Percentiles rank a stretch among this genome's conserved stretches.
Conservation (phyloP, 2,888 invertebrate species). For the Chesias legatella region DNA sequence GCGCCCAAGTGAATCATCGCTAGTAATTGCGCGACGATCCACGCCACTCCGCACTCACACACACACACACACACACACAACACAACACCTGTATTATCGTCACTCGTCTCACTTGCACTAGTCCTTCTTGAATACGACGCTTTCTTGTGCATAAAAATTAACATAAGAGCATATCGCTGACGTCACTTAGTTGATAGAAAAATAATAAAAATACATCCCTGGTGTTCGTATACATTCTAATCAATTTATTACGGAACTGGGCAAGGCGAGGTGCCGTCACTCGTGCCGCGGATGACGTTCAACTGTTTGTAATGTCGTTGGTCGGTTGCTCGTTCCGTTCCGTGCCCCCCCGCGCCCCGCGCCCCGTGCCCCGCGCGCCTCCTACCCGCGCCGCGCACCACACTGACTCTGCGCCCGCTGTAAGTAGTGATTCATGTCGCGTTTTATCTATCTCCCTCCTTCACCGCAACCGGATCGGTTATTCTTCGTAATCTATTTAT, state of each 20-base stretch:
- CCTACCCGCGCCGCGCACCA: slow-evolving; percentile 54
- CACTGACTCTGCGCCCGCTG: slow-evolving; percentile 64
- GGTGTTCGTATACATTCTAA: slow-evolving; percentile 39
- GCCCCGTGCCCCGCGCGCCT: slow-evolving; percentile 50
- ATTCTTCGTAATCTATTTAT: slow-evolving; percentile 79
- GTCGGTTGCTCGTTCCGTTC: slow-evolving; percentile 67
- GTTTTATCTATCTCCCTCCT: slow-evolving; percentile 80
- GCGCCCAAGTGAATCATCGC: slow-evolving; percentile 79
- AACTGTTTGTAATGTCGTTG: slow-evolving; percentile 75
- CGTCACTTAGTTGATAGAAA: slow-evolving; percentile 46
- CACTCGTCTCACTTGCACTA: slow-evolving; percentile 49
- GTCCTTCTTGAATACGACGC: slow-evolving; percentile 33
- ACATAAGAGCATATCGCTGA: slow-evolving; percentile 29
- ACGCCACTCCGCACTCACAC: slow-evolving; percentile 68
- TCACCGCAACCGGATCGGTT: slow-evolving; percentile 79
- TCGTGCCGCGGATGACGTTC: slow-evolving; percentile 68
- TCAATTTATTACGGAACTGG: slow-evolving; percentile 38
- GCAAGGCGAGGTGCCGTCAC: slow-evolving; percentile 47
- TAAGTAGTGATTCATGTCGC: slow-evolving; percentile 80
- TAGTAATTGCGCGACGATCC: slow-evolving; percentile 78
- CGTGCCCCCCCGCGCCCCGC: slow-evolving; percentile 51
- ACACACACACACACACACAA: slow-evolving; percentile 58
- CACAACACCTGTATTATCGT: slow-evolving; percentile 71
- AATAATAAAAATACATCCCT: slow-evolving; percentile 37
- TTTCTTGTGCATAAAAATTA: slow-evolving; percentile 33